These are phyloP conservation scores for Orthochromis malagaraziensis DNA, from an alignment of 2,113 vertebrate species.

Conservation along the genomic window DNA sequence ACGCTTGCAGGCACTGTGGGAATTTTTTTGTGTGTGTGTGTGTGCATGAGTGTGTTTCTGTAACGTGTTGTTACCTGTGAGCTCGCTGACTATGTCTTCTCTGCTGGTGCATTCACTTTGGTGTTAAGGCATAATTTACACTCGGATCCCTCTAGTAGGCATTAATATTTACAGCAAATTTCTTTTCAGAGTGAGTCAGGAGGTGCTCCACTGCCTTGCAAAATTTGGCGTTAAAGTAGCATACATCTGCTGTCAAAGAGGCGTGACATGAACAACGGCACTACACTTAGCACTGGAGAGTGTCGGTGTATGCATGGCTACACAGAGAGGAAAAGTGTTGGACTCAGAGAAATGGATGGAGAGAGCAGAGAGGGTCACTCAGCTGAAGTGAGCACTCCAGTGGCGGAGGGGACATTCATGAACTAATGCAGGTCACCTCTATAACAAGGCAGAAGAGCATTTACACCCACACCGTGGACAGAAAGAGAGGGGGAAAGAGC, in stretches of 20 bases:
- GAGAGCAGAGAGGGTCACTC: constrained; percentile 46
- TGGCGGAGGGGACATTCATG: constrained; percentile 25
- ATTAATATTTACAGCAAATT: constrained; percentile 55
- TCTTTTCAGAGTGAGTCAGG: neutral
- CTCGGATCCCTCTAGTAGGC: neutral
- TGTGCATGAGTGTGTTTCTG: neutral
- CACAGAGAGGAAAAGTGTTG: constrained; percentile 37
- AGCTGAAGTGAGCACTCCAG: constrained; percentile 56
- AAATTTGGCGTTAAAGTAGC: constrained; percentile 36
- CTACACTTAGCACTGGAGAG: constrained; percentile 40
- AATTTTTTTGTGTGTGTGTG: neutral
- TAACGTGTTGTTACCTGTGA: neutral
- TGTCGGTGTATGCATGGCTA: constrained; percentile 41
- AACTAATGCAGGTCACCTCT: constrained; percentile 60
- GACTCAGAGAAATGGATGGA: constrained; percentile 22
- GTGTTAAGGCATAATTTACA: constrained; percentile 20
- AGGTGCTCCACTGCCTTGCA: constrained; percentile 11
- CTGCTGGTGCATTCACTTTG: constrained; percentile 12
- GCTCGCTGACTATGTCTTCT: neutral
- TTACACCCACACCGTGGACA: constrained; percentile 35
- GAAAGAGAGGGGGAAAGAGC: neutral
- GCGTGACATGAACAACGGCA: constrained; percentile 22
- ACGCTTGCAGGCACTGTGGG: neutral
- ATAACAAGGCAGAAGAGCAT: constrained; percentile 29
- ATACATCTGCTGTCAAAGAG: constrained; percentile 24